These are phyloP conservation scores for Larimichthys polyactis DNA, from an alignment of 2,113 vertebrate species.

Conservation along the genomic window DNA sequence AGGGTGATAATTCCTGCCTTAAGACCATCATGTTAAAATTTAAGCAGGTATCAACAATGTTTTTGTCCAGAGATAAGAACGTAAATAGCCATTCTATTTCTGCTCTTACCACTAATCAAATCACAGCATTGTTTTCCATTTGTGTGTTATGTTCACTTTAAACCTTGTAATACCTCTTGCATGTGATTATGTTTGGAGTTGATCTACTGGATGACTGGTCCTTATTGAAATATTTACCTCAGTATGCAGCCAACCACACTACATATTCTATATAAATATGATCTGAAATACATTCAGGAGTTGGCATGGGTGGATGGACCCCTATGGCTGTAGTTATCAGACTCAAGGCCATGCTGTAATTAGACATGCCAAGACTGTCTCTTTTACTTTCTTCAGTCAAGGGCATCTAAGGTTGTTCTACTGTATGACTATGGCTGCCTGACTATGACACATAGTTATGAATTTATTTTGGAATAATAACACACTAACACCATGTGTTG, in stretches of 20 bases:
- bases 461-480: neutral
- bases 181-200: neutral
- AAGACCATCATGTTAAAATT: neutral
- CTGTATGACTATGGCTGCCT: slow-evolving; percentile 32
- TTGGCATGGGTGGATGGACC: neutral
- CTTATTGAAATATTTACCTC: slow-evolving; percentile 4
- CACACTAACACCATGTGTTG: neutral
- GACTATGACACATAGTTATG: neutral
- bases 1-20: neutral
- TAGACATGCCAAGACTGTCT: slow-evolving; percentile 57
- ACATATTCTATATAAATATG: slow-evolving; percentile 6
- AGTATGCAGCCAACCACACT: neutral
- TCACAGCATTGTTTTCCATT: neutral
- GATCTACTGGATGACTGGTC: neutral
- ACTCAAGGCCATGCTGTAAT: slow-evolving; percentile 34
- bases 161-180: neutral
- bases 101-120: neutral
- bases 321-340: slow-evolving; percentile 27
- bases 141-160: neutral
- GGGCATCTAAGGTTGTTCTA: slow-evolving; percentile 60
- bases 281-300: slow-evolving; percentile 18
- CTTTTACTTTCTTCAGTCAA: slow-evolving; percentile 57
- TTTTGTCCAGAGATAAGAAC: neutral
- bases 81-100: neutral
- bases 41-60: neutral